These are phyloP conservation scores for Alligator mississippiensis DNA, from an alignment of 2,113 vertebrate genomes.

Conservation along the genomic window DNA sequence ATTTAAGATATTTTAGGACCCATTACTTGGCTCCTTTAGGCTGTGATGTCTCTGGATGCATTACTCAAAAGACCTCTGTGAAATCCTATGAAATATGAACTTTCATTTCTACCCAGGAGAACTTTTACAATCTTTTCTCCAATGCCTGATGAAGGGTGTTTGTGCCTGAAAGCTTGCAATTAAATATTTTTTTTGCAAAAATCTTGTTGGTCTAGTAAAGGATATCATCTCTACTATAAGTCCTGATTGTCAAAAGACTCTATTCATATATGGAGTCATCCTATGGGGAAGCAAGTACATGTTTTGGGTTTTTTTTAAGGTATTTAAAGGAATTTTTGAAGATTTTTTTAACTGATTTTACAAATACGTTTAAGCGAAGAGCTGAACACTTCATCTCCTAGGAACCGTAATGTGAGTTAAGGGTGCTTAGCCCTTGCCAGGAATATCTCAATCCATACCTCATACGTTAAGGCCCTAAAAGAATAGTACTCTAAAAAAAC, in stretches of 20 bases:
- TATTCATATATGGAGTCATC: background rate
- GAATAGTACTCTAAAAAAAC: constrained; percentile 53
- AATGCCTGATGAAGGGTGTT: too few relatives aligned
- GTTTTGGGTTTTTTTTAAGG: background rate
- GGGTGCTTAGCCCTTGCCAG: constrained; percentile 40
- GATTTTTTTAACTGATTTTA: background rate
- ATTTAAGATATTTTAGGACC: constrained; percentile 40
- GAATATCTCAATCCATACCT: constrained; percentile 33
- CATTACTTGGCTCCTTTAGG: constrained; percentile 5
- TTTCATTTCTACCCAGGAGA: too few relatives aligned
- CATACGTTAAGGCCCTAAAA: background rate
- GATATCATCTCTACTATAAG: too few relatives aligned
- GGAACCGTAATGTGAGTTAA: constrained; percentile 5
- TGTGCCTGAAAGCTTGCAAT: too few relatives aligned
- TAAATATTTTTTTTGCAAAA: too few relatives aligned
- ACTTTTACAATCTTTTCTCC: too few relatives aligned
- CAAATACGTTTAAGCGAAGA: background rate
- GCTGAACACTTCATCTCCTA: background rate
- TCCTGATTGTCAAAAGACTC: background rate
- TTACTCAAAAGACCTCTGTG: background rate
- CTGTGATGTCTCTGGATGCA: background rate
- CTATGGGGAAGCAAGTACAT: background rate
- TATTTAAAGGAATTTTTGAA: background rate
- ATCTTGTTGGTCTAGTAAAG: too few relatives aligned
- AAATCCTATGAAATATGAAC: too few relatives aligned